These are phyloP conservation scores for Limanda limanda DNA, from an alignment of 2,113 vertebrate species.

Conservation along the genomic window DNA sequence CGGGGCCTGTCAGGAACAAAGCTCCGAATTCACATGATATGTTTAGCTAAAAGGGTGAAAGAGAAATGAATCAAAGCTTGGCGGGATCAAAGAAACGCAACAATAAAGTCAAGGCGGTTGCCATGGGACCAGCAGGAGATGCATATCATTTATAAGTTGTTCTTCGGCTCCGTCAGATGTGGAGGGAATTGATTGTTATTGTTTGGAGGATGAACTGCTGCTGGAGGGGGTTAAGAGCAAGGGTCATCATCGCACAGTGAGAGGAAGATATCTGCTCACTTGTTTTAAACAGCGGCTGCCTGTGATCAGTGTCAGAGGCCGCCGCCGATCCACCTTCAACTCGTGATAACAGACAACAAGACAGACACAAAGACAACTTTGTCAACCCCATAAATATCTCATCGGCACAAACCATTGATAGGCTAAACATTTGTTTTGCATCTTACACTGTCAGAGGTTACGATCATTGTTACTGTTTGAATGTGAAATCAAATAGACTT, in stretches of 20 bases:
- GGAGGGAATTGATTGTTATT: slow-evolving; percentile 83
- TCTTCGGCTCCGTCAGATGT: slow-evolving; percentile 79
- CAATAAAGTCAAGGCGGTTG: slow-evolving; percentile 86
- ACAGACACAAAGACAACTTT: slow-evolving; percentile 70
- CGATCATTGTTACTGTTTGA: slow-evolving; percentile 57
- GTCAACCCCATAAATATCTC: slow-evolving; percentile 74
- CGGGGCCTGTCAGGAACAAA: slow-evolving; percentile 88
- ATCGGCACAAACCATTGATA: slow-evolving; percentile 53
- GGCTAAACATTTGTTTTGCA: slow-evolving; percentile 78
- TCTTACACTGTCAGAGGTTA: slow-evolving; percentile 65
- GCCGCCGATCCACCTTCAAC: slow-evolving; percentile 50
- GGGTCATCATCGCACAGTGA: slow-evolving; percentile 74
- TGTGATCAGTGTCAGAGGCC: slow-evolving; percentile 73
- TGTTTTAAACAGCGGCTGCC: slow-evolving; percentile 68
- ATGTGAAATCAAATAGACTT: slow-evolving; percentile 71
- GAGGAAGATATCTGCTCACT: slow-evolving; percentile 62
- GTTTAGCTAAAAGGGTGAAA: slow-evolving; percentile 88
- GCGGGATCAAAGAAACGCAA: slow-evolving; percentile 84
- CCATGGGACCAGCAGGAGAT: slow-evolving; percentile 87
- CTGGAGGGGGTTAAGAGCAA: slow-evolving; percentile 74
- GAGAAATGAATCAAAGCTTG: slow-evolving; percentile 86
- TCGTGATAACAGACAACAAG: slow-evolving; percentile 63
- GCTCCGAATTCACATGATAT: slow-evolving; percentile 86
- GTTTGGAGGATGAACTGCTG: slow-evolving; percentile 76
- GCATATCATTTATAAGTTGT: slow-evolving; percentile 85